Evolutionary conservation across 1,140 invertebrate genomes (phyloP), one percentile per base, ranked within the genome.

Genomic region (Vanessa tameamea): DNA sequence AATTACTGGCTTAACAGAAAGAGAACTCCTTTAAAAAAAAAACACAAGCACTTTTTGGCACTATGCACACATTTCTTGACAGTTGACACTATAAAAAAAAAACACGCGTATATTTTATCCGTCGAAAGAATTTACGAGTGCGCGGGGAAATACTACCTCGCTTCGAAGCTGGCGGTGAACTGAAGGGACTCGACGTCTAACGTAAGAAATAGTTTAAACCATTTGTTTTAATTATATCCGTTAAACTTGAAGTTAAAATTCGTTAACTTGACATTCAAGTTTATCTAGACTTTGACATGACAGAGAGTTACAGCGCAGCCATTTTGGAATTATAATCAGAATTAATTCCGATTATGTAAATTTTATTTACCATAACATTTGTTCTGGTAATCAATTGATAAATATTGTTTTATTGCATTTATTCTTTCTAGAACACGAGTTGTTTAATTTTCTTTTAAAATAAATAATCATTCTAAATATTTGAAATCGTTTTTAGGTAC

Each of bases 161-260:
- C 68, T 53, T 75, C 73, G 63, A 64, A 61, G 68, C 73, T 70
- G 73, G 68, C 73, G 73, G 68, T 59, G 68, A 65, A 75, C 73
- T 75, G 73, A 75, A 75, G 73, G 73, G 73, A 69, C 67, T 64
- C 59, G 67, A 20, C 73, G 73, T 75, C 73, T 75, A 67, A 66
- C 67, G 31, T 55, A 37, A 61, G 23, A 61, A 61, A 61, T 23
- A 61, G 14, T 31, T 61, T 37, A 61, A 61, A 69, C 55, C 68
- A 53, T 37, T 69, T 50, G 57, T 43, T 69, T 69, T 69, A 63
- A 69, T 69, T 63, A 26, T 63, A 20, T 69, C 47, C 50, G 31
- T 69, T 61, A 47, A 48, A 69, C 43, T 69, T 69, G 47, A 14
- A 0, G 23, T 61, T 50, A 26, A 48, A 48, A 20, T 47, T 47